Percentiles rank a stretch among this genome's conserved stretches.
Conservation (phyloP, 2,113 vertebrate genomes). For the Halcyon senegalensis region DNA sequence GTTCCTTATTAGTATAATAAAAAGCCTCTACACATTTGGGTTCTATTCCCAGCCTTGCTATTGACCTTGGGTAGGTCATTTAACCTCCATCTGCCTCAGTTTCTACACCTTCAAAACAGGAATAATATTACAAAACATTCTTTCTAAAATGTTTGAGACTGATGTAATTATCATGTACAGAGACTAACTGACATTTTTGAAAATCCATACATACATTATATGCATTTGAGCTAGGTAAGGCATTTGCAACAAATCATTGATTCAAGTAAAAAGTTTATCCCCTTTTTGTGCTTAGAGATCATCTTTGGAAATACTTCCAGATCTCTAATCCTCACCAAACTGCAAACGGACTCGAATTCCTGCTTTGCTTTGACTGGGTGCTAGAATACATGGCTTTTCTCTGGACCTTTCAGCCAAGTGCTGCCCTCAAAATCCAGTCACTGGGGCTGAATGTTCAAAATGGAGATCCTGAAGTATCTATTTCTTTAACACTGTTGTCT, state of each 20-base stretch:
- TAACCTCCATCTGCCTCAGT: constrained; percentile 65
- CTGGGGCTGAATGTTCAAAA: background rate
- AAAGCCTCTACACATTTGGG: constrained; percentile 64
- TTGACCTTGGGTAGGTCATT: constrained; percentile 67
- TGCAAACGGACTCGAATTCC: background rate
- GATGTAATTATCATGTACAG: background rate
- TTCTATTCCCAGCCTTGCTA: constrained; percentile 64
- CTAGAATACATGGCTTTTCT: background rate
- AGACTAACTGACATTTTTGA: background rate
- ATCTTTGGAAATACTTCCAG: background rate
- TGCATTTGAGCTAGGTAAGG: background rate
- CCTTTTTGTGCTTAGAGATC: background rate
- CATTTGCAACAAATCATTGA: background rate
- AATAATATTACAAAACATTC: background rate
- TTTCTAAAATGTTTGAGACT: background rate
- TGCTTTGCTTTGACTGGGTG: background rate
- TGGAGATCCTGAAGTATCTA: background rate
- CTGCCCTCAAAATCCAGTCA: background rate
- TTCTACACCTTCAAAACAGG: constrained; percentile 30
- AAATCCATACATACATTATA: background rate
- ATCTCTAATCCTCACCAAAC: background rate
- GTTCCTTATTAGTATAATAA: constrained; percentile 73
- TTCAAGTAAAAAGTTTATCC: background rate
- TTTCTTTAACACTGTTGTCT: background rate
- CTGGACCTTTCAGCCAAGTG: background rate